Evolutionary conservation across 2,797 vertebrate species (phyloP), one percentile per base, ranked within the genome.

Genomic region (Corythornis leucogaster): DNA sequence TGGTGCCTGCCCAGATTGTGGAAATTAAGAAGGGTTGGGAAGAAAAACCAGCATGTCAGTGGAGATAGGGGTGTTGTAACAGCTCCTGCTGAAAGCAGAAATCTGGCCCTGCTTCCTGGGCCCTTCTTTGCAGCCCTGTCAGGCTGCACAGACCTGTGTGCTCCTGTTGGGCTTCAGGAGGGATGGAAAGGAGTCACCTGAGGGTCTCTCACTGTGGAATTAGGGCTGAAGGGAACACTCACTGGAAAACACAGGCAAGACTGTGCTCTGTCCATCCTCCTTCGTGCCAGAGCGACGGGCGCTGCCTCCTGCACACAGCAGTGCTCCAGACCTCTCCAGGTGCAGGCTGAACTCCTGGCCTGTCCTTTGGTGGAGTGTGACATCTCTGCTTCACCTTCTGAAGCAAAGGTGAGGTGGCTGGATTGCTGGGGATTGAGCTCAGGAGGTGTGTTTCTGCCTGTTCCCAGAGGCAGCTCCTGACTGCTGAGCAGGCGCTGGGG

Each of bases 1-100:
- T 24, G 53, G 67, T 61, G 16, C 42, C 67, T 94, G 71, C 87
- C 63, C 75, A 85, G 81, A 73, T 77, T 92, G 71, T 43, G 11
- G 66, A 58, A 80, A 15, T 48, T 9, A 31, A 35, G 61, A 55
- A 68, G 18, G 19, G 7, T 2, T 78, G 73, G 28, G 28, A 38
- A 50, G 12, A 31, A 31, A 74, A 87, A 68, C 19, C 2, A 57
- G 1, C 10, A 33, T 20, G 6, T 28, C 31, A 68, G 17, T 2
- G 0, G 20, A 40, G 51, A n/a, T 18, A 50, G 25, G 57, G 53
- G 5, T 5, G 2, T 88, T 59, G 13, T 24, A 45, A 43, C 20
- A 26, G 40, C n/a, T 73, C 3, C 19, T 54, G n/a, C 57, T 77
- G 8, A 11, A 77, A 50, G 68, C 74, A 61, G 17, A 42, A 18